A percentile compares a stretch with the other conserved stretches of the same genome.
phyloP scores from a whole-genome alignment of 2,888 invertebrate species.

The Herminia tarsipennalis region DNA sequence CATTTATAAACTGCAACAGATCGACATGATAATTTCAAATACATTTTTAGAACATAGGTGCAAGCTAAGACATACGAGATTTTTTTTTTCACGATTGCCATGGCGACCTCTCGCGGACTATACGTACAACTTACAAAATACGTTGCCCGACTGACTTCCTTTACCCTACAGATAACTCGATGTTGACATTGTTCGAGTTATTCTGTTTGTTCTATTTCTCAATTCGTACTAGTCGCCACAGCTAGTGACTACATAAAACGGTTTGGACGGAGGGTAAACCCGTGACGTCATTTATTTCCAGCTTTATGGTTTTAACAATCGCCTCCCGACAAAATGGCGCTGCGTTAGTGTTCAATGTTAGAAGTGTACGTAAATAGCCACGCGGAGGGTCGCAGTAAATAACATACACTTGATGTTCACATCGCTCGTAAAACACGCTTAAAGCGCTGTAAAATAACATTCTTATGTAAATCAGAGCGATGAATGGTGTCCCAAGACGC shows the following conservation, averaged over 20 bases:
- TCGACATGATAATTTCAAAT: too few species aligned
- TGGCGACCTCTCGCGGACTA: too few species aligned
- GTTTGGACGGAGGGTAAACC: conserved; percentile 15
- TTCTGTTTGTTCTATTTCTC: too few species aligned
- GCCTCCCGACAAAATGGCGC: not conserved
- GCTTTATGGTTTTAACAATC: conserved; percentile 12
- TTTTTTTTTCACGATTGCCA: too few species aligned
- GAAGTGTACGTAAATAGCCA: conserved; percentile 5
- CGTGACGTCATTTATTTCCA: conserved; percentile 25
- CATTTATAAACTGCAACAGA: too few species aligned
- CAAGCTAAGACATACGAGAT: too few species aligned
- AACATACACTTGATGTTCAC: conserved; percentile 20
- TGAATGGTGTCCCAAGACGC: not conserved
- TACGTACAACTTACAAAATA: too few species aligned
- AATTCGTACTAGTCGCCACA: not conserved
- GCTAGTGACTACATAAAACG: not conserved
- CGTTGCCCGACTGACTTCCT: too few species aligned
- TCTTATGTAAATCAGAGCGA: not conserved
- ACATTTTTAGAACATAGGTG: too few species aligned
- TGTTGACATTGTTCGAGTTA: too few species aligned
- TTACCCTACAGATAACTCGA: too few species aligned
- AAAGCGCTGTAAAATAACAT: not conserved
- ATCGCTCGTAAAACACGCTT: conserved; percentile 21
- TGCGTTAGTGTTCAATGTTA: conserved; percentile 5
- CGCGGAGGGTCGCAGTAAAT: conserved; percentile 18